Percentiles rank a stretch among this genome's conserved stretches.
Conservation (phyloP, 2,797 vertebrate species). For the Paratrypauchen microcephalus region DNA sequence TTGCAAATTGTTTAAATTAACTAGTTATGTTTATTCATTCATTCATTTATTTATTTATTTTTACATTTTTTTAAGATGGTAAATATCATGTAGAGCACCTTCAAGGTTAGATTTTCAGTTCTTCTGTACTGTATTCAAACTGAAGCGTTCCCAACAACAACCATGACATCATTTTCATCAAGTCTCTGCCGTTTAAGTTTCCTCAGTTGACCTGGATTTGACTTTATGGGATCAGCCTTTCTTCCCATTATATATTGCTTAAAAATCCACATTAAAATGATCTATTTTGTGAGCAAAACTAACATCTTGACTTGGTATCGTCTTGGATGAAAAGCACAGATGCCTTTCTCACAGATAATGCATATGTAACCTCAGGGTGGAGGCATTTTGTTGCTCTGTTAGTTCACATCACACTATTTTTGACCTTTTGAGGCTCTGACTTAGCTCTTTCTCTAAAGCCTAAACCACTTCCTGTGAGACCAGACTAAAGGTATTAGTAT, state of each 20-base stretch:
- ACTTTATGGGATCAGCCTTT: not conserved
- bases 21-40: no score
- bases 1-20: no score
- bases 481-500: conserved; percentile 72
- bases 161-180: no score
- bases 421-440: conserved; percentile 69
- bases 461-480: conserved; percentile 63
- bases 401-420: conserved; percentile 41
- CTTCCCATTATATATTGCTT: not conserved
- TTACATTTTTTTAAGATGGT: no score
- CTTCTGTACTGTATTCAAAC: no score
- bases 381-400: conserved; percentile 62
- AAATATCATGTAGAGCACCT: no score
- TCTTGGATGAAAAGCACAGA: conserved; percentile 53
- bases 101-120: no score
- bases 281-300: not conserved
- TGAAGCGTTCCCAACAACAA: no score
- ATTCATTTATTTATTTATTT: no score
- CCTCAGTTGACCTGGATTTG: not conserved
- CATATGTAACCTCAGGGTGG: conserved; percentile 54
- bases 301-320: conserved; percentile 47
- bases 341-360: conserved; percentile 44
- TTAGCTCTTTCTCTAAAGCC: conserved; percentile 55
- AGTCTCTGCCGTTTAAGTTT: not conserved
- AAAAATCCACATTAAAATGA: conserved; percentile 1